These are phyloP conservation scores for Sylvietta virens DNA, from an alignment of 2,113 vertebrate species.

Conservation along the genomic window DNA sequence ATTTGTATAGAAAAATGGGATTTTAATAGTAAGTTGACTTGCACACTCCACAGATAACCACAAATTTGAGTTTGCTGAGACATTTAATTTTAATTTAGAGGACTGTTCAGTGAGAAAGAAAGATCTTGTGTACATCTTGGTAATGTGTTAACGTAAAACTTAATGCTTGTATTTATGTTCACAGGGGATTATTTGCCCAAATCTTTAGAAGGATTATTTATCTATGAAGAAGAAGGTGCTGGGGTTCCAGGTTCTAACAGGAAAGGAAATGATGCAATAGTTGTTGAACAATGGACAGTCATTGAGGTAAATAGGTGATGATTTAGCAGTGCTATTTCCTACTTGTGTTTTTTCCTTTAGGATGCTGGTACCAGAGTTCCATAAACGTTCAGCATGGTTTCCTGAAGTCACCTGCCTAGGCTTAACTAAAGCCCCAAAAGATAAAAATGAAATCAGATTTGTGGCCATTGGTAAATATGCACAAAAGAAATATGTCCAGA, in stretches of 20 bases:
- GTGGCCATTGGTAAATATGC: neutral
- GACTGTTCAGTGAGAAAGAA: neutral
- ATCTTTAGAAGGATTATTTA: slow-evolving; percentile 91
- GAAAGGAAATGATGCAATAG: slow-evolving; percentile 90
- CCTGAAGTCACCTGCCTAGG: neutral
- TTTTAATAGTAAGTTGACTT: neutral
- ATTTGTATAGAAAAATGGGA: neutral
- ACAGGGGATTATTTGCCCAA: slow-evolving; percentile 86
- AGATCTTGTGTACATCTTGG: neutral
- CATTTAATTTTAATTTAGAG: neutral
- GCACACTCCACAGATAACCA: neutral
- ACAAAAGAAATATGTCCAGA: neutral
- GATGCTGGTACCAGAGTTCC: neutral
- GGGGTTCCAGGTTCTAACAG: slow-evolving; percentile 65
- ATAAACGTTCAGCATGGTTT: neutral
- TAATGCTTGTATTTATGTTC: neutral
- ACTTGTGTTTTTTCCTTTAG: neutral
- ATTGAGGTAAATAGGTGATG: slow-evolving; percentile 82
- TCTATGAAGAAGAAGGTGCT: slow-evolving; percentile 87
- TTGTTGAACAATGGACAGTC: slow-evolving; percentile 97
- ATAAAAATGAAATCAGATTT: neutral
- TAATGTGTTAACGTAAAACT: neutral
- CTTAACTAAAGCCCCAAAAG: neutral
- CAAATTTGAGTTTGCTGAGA: neutral
- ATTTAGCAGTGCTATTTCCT: neutral